Base-by-base conservation (phyloP, 2,888 invertebrate species). In the Meandrusa payeni region DNA sequence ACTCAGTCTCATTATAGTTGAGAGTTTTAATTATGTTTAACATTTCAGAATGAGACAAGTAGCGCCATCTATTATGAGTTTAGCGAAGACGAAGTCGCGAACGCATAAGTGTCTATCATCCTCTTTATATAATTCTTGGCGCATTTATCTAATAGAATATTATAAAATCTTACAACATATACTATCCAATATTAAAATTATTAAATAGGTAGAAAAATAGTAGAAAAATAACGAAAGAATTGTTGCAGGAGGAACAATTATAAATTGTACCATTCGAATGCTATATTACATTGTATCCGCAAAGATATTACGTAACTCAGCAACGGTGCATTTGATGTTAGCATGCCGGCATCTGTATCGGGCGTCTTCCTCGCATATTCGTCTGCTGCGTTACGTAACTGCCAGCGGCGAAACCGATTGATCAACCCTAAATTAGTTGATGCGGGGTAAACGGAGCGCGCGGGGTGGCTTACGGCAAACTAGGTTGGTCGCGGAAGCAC, bases 401-500 rank as follows among this genome's bases (percentile, higher is more conserved):
- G 60, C 55, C 41, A 57, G 54, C 61, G 59, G 64, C 65, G 66
- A 58, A 68, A 68, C 75, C 82, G 81, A 85, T 85, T 83, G 86
- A 86, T 86, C 86, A 85, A 76, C 81, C 79, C 83, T 82, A 85
- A 86, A 85, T 87, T 83, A 87, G 82, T 68, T 73, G 75, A 69
- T 65, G 73, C 69, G 72, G 76, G 76, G 64, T 63, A 53, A 46
- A 41, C 45, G 46, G 52, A 52, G 58, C 60, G 45, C 61, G 57
- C 76, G 65, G 81, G 77, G 76, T 61, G 65, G 76, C 69, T 59
- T 64, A 74, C 75, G 67, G 74, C 76, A 82, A 87, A 86, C 87
- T 87, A 87, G 87, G 87, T 87, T 87, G 87, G 85, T 78, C 81
- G 76, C 86, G 87, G 80, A 87, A 87, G 85, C 87, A 87, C 81